A percentile compares a stretch with the other conserved stretches of the same genome.
These are phyloP conservation scores for Aldrovandia affinis DNA, from an alignment of 2,797 vertebrate species.

Conservation along the genomic window DNA sequence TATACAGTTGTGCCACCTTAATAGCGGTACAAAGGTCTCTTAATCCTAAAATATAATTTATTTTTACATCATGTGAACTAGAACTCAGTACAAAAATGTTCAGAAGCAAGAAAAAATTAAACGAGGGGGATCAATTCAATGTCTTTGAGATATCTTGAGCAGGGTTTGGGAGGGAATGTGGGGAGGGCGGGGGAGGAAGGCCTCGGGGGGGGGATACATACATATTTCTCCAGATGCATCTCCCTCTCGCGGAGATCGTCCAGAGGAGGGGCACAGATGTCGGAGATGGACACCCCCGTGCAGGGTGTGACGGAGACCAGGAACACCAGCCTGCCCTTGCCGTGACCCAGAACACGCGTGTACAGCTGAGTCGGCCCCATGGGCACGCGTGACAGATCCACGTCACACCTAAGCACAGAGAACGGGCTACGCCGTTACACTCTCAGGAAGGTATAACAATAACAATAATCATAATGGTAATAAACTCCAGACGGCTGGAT, in stretches of 20 bases:
- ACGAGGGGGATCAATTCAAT: neutral
- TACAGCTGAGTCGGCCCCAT: constrained; percentile 79
- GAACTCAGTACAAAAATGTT: neutral
- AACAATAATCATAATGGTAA: no score
- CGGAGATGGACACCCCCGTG: constrained; percentile 84
- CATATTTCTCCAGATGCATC: constrained; percentile 79
- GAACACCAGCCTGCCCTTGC: constrained; percentile 82
- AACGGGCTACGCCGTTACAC: no score
- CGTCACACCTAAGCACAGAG: constrained; percentile 77
- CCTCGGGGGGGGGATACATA: constrained; percentile 63
- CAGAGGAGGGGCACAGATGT: constrained; percentile 81
- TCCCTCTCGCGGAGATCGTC: constrained; percentile 75
- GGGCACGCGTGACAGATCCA: constrained; percentile 79
- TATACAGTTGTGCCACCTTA: neutral
- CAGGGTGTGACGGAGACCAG: constrained; percentile 82
- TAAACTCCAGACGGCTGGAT: no score
- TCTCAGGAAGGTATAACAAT: no score
- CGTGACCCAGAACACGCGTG: constrained; percentile 77
- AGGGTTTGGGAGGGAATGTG: neutral
- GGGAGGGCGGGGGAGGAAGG: neutral
- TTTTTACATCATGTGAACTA: no score
- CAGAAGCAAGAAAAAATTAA: neutral
- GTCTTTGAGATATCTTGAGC: neutral
- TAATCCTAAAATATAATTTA: neutral
- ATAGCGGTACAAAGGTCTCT: neutral